Evolutionary conservation across 2,113 vertebrate genomes (phyloP), one percentile per base, ranked within the genome.

Genomic region (Apodemus speciosus): DNA sequence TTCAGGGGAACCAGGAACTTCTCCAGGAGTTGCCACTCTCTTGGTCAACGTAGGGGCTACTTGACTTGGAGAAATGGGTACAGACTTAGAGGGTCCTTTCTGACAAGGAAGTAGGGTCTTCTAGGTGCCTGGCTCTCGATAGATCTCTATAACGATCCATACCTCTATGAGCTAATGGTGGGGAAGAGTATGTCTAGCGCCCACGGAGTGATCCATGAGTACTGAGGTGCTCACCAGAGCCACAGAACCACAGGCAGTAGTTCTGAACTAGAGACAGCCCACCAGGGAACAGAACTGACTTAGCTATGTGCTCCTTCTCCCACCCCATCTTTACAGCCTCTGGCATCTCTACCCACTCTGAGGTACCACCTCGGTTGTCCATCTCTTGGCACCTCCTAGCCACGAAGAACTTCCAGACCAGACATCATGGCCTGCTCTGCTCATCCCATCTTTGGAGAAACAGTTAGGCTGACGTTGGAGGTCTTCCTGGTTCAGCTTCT

Each of bases 261-360:
- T 49, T 66, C 53, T n/a, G 27, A 64, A 75, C 30, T 62, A 64
- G 85, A 51, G 72, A 91, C 49, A 23, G 35, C 66, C 38, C 38
- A 53, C 43, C 56, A 53, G 77, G 66, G 43, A 49, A 38, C 76
- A 58, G 56, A 43, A 46, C 4, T 91, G 62, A 88, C 23, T 21
- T 15, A 53, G 23, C 43, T 58, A 38, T 79, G 30, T 66, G 7
- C 35, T 46, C 73, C 76, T 71, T 51, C 6, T 43, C 72, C 58
- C 9, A 2, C n/a, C n/a, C 85, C 11, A 7, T 85, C 86, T 58
- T 53, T n/a, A 83, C 89, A 97, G 97, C 88, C 97, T 97, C 85
- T 97, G 97, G 97, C 95, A 97, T 58, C 27, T 90, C 89, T 97
- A 97, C 86, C 97, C 96, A 1, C 87, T 97, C 9, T 97, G 91